phyloP scores from a whole-genome alignment of 2,113 vertebrate genomes.

The Tachysurus vachellii region DNA sequence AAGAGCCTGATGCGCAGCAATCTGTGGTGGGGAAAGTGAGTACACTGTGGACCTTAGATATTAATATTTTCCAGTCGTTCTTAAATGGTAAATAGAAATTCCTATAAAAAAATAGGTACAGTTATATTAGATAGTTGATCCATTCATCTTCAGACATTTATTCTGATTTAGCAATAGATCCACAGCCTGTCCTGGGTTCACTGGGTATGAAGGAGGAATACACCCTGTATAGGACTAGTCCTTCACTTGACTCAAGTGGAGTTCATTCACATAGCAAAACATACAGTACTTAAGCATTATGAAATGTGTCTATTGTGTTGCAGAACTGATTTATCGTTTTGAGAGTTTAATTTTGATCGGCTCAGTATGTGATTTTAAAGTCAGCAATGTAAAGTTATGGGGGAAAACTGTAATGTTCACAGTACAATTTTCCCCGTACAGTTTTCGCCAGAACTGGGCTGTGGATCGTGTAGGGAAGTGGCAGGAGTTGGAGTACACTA shows the following conservation, averaged over 20 bases:
- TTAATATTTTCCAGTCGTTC: neutral
- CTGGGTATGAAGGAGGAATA: neutral
- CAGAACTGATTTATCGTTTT: neutral
- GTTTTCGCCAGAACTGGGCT: conserved; percentile 97
- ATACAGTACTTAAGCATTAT: neutral
- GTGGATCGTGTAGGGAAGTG: conserved; percentile 96
- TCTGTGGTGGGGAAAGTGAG: conserved; percentile 99
- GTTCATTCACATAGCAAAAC: too few relatives aligned
- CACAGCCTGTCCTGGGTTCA: neutral
- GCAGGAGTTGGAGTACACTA: conserved; percentile 95
- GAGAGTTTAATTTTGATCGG: neutral
- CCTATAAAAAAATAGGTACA: neutral
- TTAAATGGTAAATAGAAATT: neutral
- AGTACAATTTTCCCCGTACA: conserved; percentile 60
- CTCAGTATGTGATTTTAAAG: neutral
- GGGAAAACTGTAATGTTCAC: neutral
- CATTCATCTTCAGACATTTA: neutral
- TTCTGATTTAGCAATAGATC: neutral
- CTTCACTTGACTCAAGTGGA: neutral
- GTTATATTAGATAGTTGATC: neutral
- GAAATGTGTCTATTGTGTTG: neutral
- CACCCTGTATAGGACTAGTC: neutral
- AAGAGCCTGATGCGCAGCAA: conserved; percentile 81
- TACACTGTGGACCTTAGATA: conserved; percentile 41
- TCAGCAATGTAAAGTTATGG: neutral